Evolutionary conservation across 1,140 invertebrate genomes (phyloP), one percentile per base, ranked within the genome.

Genomic region (Bombus ignitus): DNA sequence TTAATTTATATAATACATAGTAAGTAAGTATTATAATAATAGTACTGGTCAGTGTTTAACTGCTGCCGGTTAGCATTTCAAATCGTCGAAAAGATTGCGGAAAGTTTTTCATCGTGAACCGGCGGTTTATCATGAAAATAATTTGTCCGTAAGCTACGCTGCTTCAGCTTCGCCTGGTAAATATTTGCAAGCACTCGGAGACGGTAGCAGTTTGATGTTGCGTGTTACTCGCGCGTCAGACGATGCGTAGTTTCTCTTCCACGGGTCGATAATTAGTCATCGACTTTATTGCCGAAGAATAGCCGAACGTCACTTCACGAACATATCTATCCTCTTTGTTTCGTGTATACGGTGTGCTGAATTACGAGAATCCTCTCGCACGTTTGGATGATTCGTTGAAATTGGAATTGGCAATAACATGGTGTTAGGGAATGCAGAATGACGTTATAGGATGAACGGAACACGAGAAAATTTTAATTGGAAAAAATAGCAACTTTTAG

Each of bases 241-340:
- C 71, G 32, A 73, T 47, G 25, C 35, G 72, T 35, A 15, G 22
- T 47, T 81, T 37, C 68, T 42, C 15, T 44, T n/a, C 15, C 37
- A 12, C 28, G 9, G 10, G n/a, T 72, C 44, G 79, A 53, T 72
- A 72, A 81, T 72, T 81, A 72, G 2, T 72, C 47, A 28, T 57
- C 18, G 22, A 32, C 35, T 70, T 65, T 39, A 37, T 37, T 6
- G 28, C 4, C 8, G 6, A 37, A 37, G 57, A 77, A 62, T 39
- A 4, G 0, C 22, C 3, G 25, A 25, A 32, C 32, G n/a, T 28
- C n/a, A 25, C 15, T 28, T 4, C 37, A 25, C 28, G 4, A 5
- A 1, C 12, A 3, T 9, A 28, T 15, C 28, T 53, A 32, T 42
- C 3, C 3, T 22, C 25, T 25, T 42, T 32, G 13, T 18, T n/a